Base-by-base conservation (phyloP, 1,140 invertebrate species). In the Drosophila ananassae region DNA sequence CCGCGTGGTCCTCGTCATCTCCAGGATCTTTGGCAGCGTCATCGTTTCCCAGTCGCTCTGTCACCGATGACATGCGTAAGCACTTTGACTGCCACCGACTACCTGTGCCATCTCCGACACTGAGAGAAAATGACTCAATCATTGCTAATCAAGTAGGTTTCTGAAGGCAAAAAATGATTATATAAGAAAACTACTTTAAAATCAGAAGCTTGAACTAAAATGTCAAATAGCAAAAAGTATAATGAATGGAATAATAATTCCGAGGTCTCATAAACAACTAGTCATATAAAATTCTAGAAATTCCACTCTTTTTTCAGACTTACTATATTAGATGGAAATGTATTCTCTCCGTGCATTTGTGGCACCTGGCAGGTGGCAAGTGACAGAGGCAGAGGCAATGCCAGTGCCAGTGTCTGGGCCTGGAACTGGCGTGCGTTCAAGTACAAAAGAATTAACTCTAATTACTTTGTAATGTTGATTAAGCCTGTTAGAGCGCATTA, bases 401-500 rank as follows among this genome's bases (percentile, higher is more conserved):
- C 10, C 34, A 12, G 12, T 37, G 34, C 3, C 34, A n/a, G 34
- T 32, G 32, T 8, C 32, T 9, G 32, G 2, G 39, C 57, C 60
- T 63, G 60, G 37, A n/a, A 17, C 25, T 63, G 60, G 53, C 53
- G 54, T 63, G 68, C 74, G 41, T 68, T 78, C 66, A 69, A 72
- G 82, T 64, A 87, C 82, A 85, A 85, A 78, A 87, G 83, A 83
- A 87, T 87, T 87, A 87, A 87, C 79, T 87, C 79, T 87, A 87
- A 87, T 87, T 89, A 87, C 82, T 87, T 87, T 87, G 82, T 87
- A 89, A 87, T 87, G 78, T 81, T 82, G 82, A 85, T 85, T 87
- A 85, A 85, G 82, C 78, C 78, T 75, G 78, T 87, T 87, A 79
- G 83, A 82, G 66, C 73, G 78, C 71, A 73, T 85, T 85, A 82